A percentile compares a stretch with the other conserved stretches of the same genome.
These are phyloP conservation scores for Blastomussa wellsi DNA, from an alignment of 92 coral and sea anemone species.

Conservation along the genomic window DNA sequence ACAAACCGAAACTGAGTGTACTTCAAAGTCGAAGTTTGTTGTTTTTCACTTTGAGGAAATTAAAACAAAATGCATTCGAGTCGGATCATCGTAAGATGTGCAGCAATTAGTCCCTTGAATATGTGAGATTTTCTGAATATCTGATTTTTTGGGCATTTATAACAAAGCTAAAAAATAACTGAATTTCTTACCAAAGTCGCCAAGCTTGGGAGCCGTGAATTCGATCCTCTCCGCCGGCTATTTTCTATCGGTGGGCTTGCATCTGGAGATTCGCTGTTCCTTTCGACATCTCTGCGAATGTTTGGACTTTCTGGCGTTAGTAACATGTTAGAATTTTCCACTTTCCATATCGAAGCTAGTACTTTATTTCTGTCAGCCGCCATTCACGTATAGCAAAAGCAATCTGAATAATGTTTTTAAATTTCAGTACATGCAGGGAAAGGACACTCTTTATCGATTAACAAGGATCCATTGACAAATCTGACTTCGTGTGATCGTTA, in stretches of 20 bases:
- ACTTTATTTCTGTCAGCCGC: background rate
- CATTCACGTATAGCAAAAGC: background rate
- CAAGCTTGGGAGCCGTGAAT: conserved; percentile 71
- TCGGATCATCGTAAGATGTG: background rate
- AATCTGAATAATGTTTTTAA: background rate
- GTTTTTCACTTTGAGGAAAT: background rate
- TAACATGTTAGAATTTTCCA: conserved; percentile 22
- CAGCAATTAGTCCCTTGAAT: background rate
- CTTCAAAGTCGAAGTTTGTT: background rate
- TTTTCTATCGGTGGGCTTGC: conserved; percentile 10
- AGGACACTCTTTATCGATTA: background rate
- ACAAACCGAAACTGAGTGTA: background rate
- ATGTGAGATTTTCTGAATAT: background rate
- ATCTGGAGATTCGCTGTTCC: conserved; percentile 1
- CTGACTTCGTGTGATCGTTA: conserved; percentile 20
- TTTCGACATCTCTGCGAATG: conserved; percentile 24
- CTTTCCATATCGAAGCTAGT: conserved; percentile 9
- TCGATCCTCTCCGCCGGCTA: conserved; percentile 32
- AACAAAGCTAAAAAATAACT: background rate
- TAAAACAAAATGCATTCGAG: background rate
- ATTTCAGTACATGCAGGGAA: background rate
- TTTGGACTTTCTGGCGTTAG: conserved; percentile 30
- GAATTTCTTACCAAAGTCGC: conserved; percentile 74
- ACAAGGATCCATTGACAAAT: background rate
- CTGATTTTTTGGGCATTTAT: background rate